Evolutionary conservation across 2,888 invertebrate genomes (phyloP).

Genomic region (Cephus nigrinus): DNA sequence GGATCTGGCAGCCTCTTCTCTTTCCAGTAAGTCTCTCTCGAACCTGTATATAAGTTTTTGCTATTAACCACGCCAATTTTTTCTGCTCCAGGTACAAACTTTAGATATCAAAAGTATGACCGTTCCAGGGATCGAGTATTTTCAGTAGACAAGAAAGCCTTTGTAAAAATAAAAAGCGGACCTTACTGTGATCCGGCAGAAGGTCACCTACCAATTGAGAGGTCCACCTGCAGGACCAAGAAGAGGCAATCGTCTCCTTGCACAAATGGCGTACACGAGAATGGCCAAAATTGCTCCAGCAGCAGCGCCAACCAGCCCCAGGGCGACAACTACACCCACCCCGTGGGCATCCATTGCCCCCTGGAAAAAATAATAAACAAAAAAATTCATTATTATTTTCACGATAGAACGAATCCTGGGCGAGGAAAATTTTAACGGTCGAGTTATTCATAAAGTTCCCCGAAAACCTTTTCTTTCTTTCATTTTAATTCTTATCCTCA

Average conservation of each 20-base stretch:
- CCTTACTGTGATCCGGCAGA: not conserved
- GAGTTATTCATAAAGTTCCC: not conserved
- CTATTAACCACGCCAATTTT: not conserved
- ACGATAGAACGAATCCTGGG: not conserved
- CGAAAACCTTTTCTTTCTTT: not conserved
- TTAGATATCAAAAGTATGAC: not conserved
- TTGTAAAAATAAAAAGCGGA: not conserved
- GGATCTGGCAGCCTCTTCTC: constrained; percentile 51
- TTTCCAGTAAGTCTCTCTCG: constrained; percentile 52
- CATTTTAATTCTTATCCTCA: not conserved
- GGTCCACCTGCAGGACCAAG: constrained; percentile 44
- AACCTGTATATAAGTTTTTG: constrained; percentile 40
- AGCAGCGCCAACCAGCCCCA: constrained; percentile 54
- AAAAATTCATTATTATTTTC: constrained; percentile 6
- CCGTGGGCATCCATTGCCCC: constrained; percentile 49
- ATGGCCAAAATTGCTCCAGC: constrained; percentile 56
- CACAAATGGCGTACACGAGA: constrained; percentile 54
- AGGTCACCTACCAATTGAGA: constrained; percentile 48
- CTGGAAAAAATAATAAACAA: not conserved
- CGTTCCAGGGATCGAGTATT: not conserved
- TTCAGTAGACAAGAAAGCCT: not conserved
- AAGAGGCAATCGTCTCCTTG: constrained; percentile 43
- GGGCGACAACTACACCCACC: constrained; percentile 50
- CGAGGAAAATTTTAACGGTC: no score
- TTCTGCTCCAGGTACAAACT: not conserved